phyloP scores from a whole-genome alignment of 2,888 invertebrate species.

The Harpagoxenus sublaevis region DNA sequence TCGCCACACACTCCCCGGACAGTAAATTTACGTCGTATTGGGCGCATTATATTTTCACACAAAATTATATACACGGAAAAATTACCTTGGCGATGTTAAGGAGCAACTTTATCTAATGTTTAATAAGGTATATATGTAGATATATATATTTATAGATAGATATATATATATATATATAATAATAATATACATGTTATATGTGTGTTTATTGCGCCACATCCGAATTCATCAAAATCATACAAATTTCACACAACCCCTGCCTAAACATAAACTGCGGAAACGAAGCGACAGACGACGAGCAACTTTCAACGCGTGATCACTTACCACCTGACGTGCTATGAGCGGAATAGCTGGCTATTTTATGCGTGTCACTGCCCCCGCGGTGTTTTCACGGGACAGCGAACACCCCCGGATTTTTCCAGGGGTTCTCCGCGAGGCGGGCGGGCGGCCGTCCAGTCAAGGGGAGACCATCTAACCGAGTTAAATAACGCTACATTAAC shows the following conservation, averaged over 20 bases:
- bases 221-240: background rate
- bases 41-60: background rate
- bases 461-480: conserved; percentile 82
- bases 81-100: background rate
- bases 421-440: conserved; percentile 60
- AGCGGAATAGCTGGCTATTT: conserved; percentile 76
- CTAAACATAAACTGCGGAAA: conserved; percentile 1
- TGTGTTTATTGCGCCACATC: no score
- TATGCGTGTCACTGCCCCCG: conserved; percentile 85
- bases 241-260: background rate
- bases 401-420: conserved; percentile 81
- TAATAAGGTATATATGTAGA: background rate
- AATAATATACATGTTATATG: background rate
- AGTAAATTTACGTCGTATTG: background rate
- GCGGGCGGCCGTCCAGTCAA: conserved; percentile 45
- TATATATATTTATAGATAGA: background rate
- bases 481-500: conserved; percentile 86
- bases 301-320: conserved; percentile 36
- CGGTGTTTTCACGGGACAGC: conserved; percentile 85
- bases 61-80: background rate
- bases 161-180: background rate
- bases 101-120: background rate
- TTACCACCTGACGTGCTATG: conserved; percentile 67
- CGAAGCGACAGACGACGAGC: background rate
- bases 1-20: background rate